These are phyloP conservation scores for Phalacrocorax brasilianus DNA, from an alignment of 2,113 vertebrate genomes.

Conservation along the genomic window DNA sequence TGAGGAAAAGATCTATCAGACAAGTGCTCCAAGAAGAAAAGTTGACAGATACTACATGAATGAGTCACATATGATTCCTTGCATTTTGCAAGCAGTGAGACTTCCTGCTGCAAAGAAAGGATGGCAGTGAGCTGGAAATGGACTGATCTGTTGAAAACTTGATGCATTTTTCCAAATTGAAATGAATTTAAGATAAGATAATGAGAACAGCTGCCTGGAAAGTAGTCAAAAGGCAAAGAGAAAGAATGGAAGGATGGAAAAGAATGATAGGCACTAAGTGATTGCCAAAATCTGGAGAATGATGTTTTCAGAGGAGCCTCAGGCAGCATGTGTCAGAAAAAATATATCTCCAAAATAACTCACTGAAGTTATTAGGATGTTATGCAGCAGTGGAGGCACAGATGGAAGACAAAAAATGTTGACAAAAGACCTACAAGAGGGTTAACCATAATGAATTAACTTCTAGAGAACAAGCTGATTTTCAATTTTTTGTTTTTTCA, in stretches of 20 bases:
- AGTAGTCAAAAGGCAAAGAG: background rate
- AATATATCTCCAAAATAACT: background rate
- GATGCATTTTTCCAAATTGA: background rate
- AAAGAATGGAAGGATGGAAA: background rate
- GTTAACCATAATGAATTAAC: background rate
- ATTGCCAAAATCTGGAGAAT: background rate
- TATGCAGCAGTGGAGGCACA: background rate
- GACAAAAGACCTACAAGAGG: background rate
- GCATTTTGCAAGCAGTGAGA: background rate
- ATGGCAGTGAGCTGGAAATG: background rate
- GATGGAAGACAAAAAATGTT: background rate
- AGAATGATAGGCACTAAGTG: slow-evolving; percentile 23
- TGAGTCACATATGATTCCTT: background rate
- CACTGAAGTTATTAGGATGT: slow-evolving; percentile 1
- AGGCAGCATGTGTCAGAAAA: slow-evolving; percentile 38
- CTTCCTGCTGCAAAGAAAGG: background rate
- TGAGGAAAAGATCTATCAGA: slow-evolving; percentile 24
- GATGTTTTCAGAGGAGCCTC: background rate
- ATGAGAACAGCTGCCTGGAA: background rate
- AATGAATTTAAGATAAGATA: background rate
- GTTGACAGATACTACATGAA: slow-evolving; percentile 24
- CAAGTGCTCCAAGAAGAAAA: background rate
- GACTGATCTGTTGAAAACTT: background rate
- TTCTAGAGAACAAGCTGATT: background rate
- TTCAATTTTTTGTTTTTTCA: background rate